Evolutionary conservation across 2,797 vertebrate species (phyloP), one percentile per base, ranked within the genome.

Genomic region (Sebastes wilsoni): DNA sequence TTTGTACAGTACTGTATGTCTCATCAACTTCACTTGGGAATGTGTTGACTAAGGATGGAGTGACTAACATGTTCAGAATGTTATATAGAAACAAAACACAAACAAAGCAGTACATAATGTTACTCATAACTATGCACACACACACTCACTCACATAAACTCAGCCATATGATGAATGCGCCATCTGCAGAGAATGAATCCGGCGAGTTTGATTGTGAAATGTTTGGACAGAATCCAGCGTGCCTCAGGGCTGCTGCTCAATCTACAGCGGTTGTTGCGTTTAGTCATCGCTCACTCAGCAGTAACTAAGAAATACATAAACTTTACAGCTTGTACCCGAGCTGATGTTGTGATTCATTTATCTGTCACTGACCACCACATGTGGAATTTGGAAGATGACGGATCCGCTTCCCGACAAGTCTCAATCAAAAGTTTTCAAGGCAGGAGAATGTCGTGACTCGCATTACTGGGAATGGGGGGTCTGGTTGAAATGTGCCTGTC

Each of bases 401-500:
- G 22, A 23, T 70, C 5, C 3, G 22, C 55, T 61, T 79, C 23
- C 28, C 2, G 18, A 28, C 77, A 88, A 83, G 81, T 89, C 85
- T 30, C 22, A 28, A 18, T 7, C 3, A 76, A 80, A 90, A 79
- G 30, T 87, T 91, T 73, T 77, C 36, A 12, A 49, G 52, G 66
- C 27, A 36, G 8, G 25, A 58, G 67, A 79, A 81, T 52, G 80
- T 93, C 75, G 79, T 93, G 93, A 93, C 89, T 92, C 77, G 16
- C 64, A 0, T 16, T 34, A 18, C 68, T 84, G 66, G 73, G 75
- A 79, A 79, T 18, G 34, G 62, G 83, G 38, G 73, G 25, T 89
- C 73, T 84, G 82, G 75, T 79, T 77, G 66, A 82, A 87, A 87
- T 92, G 93, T 93, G 66, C 80, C 77, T 75, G 79, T 75, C 90